Evolutionary conservation across 2,888 invertebrate genomes (phyloP), one percentile per base, ranked within the genome.

Genomic region (Chaetoderma sp.): DNA sequence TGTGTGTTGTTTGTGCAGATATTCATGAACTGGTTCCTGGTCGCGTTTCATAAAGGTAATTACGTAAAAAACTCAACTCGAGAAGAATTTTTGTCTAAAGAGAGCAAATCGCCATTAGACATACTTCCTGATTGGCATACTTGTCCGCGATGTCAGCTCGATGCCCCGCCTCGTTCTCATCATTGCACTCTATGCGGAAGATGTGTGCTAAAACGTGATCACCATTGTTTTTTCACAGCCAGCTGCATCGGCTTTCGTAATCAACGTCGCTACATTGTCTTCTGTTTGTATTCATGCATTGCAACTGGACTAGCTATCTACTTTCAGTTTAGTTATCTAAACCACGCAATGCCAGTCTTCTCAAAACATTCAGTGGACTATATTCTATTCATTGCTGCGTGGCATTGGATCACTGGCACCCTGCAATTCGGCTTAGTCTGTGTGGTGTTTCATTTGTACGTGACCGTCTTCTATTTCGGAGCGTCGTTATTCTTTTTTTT

Each of bases 171-270:
- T 1, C 72, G 85, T 54, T 80, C 82, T 23, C 83, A 84, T 63
- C 87, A 87, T 67, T 87, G 87, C 61, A 82, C 81, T 10, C 60
- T 84, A 8, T 87, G 87, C 69, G 77, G 83, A 28, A 72, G 71
- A 65, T 87, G 87, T 67, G 79, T 86, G 32, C 74, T 87, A 49
- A 81, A 86, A 21, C 81, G 86, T 63, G 87, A 87, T 66, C 87
- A 87, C 64, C 87, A 87, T 69, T 87, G 87, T 67, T 86, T 83
- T 71, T 76, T 87, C 60, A 80, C 81, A 0, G 77, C 75, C 23
- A 83, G 82, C 2, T 87, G 87, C 63, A 81, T 87, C 3, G 87
- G 87, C 21, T 77, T 86, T 58, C 81, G 83, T 63, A 87, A 86
- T 73, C 86, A 87, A 77, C 76, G 86, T 39, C 85, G 84, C 67